Conservation (phyloP, 1,140 invertebrate genomes). For the Ceratina calcarata region DNA sequence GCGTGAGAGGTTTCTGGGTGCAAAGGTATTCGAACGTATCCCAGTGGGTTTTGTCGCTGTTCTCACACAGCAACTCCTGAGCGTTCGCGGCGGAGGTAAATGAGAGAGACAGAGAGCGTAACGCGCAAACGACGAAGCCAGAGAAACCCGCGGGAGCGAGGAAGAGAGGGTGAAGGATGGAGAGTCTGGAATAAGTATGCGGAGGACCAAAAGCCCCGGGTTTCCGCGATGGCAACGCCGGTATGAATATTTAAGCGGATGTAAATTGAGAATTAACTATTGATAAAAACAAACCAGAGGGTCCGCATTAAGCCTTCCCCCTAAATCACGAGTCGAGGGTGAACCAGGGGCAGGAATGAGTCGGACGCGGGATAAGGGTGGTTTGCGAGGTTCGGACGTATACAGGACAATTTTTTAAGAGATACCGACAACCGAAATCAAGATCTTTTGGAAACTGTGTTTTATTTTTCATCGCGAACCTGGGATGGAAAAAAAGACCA, state of each 20-base stretch:
- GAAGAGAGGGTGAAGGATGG: slow-evolving; percentile 9
- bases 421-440: slow-evolving; percentile 5
- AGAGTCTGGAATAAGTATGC: slow-evolving; percentile 62
- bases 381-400: background rate
- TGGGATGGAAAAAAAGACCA: background rate
- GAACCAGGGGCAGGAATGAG: too few species aligned
- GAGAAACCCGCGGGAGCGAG: too few species aligned
- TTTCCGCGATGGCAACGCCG: slow-evolving; percentile 49
- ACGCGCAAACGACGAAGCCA: background rate
- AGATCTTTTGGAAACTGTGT: background rate
- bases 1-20: slow-evolving; percentile 62
- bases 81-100: slow-evolving; percentile 22
- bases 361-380: too few species aligned
- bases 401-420: slow-evolving; percentile 4
- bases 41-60: slow-evolving; percentile 50
- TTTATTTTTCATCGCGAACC: background rate
- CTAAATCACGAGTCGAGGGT: slow-evolving; percentile 50
- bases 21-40: slow-evolving; percentile 60
- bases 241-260: slow-evolving; percentile 72
- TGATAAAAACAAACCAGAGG: slow-evolving; percentile 72
- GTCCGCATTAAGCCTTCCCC: slow-evolving; percentile 60
- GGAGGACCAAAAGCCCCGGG: slow-evolving; percentile 60
- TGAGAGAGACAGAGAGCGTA: background rate
- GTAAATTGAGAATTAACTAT: slow-evolving; percentile 74
- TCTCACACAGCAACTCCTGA: background rate